Base-by-base conservation (phyloP, 2,797 vertebrate genomes). In the Pteropus rufus region DNA sequence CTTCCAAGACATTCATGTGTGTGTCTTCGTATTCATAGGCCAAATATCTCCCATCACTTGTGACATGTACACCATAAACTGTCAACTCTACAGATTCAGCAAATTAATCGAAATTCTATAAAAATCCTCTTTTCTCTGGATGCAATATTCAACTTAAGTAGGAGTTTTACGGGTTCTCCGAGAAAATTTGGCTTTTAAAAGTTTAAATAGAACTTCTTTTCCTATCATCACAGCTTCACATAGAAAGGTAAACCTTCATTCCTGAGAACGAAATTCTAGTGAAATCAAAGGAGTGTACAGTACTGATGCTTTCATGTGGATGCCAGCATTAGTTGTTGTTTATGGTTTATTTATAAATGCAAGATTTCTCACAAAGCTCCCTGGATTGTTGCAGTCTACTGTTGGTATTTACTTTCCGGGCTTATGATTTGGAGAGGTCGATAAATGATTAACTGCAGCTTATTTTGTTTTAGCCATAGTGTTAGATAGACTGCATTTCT, bases 401-500 rank as follows among this genome's bases (percentile, higher is more conserved):
- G 31, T 54, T 93, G 49, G n/a, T 94, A 96, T 96, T 97, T 96
- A 92, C 79, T 92, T 96, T 93, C 65, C 56, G 69, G 44, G 52
- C 44, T 94, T 96, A 95, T 92, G 93, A 92, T 93, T 73, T 93
- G 60, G 80, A 46, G n/a, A 54, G 29, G 86, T 96, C 23, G 0
- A 96, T 94, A 90, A 89, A 94, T 97, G 97, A 97, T 97, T 96
- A 97, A 96, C 72, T 96, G 89, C n/a, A 94, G 75, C 83, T 92
- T 93, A 85, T 97, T 96, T 77, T 85, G 93, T 89, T 96, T 95
- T 73, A 88, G 80, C 93, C 80, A 93, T 72, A 58, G 65, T 58
- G 52, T 79, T 29, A 8, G 36, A 65, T 34, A 93, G 96, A 89
- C 65, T 73, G 10, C 49, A 54, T 91, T 79, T 97, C 92, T 96